Base-by-base conservation (phyloP, 2,888 invertebrate species). In the Nasonovia ribisnigri region DNA sequence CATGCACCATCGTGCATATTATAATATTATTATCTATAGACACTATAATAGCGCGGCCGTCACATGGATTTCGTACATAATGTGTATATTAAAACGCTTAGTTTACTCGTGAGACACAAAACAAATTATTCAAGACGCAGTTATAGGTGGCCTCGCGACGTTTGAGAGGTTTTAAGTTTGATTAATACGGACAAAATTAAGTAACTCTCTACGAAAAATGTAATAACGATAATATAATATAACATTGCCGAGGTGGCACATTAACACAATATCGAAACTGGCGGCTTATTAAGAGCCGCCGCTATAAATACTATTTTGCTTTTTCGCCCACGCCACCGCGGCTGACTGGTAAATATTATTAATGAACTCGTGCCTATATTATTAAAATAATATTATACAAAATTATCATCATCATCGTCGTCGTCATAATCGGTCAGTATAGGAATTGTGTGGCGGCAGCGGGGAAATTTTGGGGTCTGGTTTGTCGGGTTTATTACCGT, bases 401-500 rank as follows among this genome's bases (percentile, higher is more conserved):
- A 20, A 77, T 77, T 20, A 77, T 77, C 36, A 77, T 77, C 6
- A 13, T 60, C 29, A 60, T 60, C 51, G 13, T n/a, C 67, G 16
- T 54, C 24, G 54, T 51, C 54, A 67, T 67, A 67, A 36, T n/a
- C 67, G n/a, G 16, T 67, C 67, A 6, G 36, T 77, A n/a, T n/a
- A 6, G 3, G 77, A 77, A 77, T 77, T 77, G 77, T 20, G 36
- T 36, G 20, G 20, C 20, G 20, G 77, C 77, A 20, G 20, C 77
- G 16, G 77, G 20, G 5, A 77, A 6, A 36, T 77, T 36, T 77
- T 77, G 2, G 77, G 20, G 77, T 77, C 77, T 77, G 77, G 77
- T 77, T 77, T 77, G 77, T 77, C 77, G 6, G 77, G 77, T 77
- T 77, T 77, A 77, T 77, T 77, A 36, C 36, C 77, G 77, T 77